Evolutionary conservation across 2,113 vertebrate genomes (phyloP).

Genomic region (Phaethon lepturus): DNA sequence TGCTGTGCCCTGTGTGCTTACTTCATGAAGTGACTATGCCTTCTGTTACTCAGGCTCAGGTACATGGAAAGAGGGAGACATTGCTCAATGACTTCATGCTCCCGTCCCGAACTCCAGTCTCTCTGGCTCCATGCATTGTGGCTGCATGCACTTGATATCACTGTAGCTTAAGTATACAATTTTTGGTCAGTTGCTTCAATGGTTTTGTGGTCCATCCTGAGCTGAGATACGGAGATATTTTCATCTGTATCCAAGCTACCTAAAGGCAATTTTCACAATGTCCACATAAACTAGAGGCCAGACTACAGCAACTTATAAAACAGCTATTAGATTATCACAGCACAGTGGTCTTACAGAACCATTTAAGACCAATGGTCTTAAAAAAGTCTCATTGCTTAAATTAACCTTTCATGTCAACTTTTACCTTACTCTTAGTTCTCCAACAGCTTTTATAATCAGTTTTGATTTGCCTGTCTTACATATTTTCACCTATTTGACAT

Average conservation of each 20-base stretch:
- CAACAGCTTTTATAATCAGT: constrained; percentile 5
- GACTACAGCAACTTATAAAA: neutral
- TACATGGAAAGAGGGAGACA: neutral
- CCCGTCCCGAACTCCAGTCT: neutral
- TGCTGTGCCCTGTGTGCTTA: neutral
- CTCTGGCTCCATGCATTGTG: neutral
- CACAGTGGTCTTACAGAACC: neutral
- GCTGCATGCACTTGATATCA: neutral
- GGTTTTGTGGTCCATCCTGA: neutral
- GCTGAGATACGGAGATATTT: neutral
- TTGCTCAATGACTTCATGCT: neutral
- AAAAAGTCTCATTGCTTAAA: neutral
- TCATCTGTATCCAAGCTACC: neutral
- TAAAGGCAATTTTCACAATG: neutral
- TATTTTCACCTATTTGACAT: constrained; percentile 33
- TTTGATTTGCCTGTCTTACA: constrained; percentile 31
- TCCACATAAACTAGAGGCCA: neutral
- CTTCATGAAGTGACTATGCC: neutral
- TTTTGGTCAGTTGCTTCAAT: neutral
- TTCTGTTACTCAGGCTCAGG: neutral
- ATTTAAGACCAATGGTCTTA: neutral
- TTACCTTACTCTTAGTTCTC: constrained; percentile 17
- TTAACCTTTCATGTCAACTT: constrained; percentile 43
- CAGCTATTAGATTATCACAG: neutral
- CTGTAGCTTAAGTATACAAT: neutral